These are phyloP conservation scores for Pogonocichla stellata DNA, from an alignment of 2,113 vertebrate species.

Conservation along the genomic window DNA sequence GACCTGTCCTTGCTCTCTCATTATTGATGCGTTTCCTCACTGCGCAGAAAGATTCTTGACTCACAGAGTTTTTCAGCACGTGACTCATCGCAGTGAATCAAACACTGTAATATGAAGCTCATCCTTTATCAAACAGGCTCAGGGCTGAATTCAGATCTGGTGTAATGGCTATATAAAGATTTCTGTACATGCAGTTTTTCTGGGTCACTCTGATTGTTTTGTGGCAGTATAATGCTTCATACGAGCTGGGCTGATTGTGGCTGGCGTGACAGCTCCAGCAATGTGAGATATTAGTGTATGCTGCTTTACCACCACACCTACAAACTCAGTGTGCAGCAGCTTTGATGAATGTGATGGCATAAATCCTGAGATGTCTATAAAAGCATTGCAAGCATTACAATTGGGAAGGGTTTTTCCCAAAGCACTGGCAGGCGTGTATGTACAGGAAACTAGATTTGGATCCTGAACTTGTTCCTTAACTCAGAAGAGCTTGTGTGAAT, in stretches of 20 bases:
- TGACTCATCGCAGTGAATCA: conserved; percentile 34
- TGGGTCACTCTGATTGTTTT: conserved; percentile 1
- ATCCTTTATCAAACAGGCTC: neutral
- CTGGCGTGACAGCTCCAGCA: neutral
- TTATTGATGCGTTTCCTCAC: neutral
- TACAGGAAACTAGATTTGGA: neutral
- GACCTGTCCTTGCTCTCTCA: conserved; percentile 23
- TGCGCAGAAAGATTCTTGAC: conserved; percentile 4
- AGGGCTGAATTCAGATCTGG: neutral
- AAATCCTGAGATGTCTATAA: neutral
- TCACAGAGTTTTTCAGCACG: neutral
- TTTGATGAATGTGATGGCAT: neutral
- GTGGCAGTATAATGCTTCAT: neutral
- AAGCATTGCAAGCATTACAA: neutral
- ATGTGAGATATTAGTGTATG: neutral
- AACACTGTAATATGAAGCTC: neutral
- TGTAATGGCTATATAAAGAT: neutral
- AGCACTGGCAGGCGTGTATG: neutral
- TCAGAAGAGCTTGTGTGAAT: neutral
- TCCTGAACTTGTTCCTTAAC: neutral
- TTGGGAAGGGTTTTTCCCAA: neutral
- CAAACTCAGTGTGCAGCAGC: neutral
- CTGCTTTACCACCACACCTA: neutral
- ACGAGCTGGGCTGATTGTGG: neutral
- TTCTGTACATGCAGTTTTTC: neutral